Conservation (phyloP, 2,888 invertebrate genomes). For the Orchestes rusci region DNA sequence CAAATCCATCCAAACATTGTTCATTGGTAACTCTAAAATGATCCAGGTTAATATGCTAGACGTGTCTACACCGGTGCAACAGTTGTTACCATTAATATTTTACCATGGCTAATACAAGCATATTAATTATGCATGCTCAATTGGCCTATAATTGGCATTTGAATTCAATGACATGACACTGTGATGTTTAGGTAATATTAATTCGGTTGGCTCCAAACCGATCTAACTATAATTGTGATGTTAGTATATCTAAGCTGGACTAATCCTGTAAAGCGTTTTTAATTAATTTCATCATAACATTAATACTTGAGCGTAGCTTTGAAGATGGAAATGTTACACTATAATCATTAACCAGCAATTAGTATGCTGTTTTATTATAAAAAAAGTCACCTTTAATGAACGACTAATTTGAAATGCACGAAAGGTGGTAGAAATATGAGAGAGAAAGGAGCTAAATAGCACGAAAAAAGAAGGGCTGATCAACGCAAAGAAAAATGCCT, state of each 20-base stretch:
- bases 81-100: constrained; percentile 45
- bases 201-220: constrained; percentile 35
- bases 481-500: constrained; percentile 38
- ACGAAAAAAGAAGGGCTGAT: constrained; percentile 23
- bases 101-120: constrained; percentile 38
- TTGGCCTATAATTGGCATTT: constrained; percentile 46
- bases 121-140: constrained; percentile 46
- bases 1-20: too few relatives aligned
- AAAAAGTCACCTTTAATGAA: too few relatives aligned
- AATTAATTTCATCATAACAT: too few relatives aligned
- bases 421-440: constrained; percentile 39
- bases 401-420: constrained; percentile 45
- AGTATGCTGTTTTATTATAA: neutral
- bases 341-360: constrained; percentile 11
- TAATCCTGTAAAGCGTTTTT: too few relatives aligned
- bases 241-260: too few relatives aligned
- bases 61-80: constrained; percentile 37
- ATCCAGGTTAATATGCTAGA: constrained; percentile 8
- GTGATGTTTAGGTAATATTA: constrained; percentile 39
- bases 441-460: constrained; percentile 28
- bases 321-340: too few relatives aligned
- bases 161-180: constrained; percentile 43
- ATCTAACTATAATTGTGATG: too few relatives aligned
- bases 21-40: neutral
- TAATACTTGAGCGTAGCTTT: too few relatives aligned